phyloP scores from a whole-genome alignment of 2,113 vertebrate genomes.

The Scophthalmus maximus region DNA sequence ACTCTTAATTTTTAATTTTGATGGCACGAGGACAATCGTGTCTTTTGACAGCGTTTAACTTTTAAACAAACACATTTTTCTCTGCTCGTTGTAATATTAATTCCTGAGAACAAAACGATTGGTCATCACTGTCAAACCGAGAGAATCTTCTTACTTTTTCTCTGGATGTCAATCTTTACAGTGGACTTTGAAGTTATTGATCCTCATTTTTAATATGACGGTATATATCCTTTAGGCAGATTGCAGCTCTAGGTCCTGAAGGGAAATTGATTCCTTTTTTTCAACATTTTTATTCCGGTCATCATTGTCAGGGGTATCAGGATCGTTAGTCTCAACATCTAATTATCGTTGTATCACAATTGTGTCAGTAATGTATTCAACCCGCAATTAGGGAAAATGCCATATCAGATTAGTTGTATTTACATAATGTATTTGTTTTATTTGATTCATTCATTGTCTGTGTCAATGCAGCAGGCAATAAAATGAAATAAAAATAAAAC shows the following conservation, averaged over 20 bases:
- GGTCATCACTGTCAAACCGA: neutral
- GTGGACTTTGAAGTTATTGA: neutral
- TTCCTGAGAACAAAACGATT: neutral
- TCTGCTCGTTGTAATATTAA: neutral
- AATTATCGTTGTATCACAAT: conserved; percentile 42
- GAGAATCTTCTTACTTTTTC: neutral
- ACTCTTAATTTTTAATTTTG: neutral
- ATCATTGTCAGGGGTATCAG: neutral
- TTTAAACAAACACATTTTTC: neutral
- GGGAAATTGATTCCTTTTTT: conserved; percentile 3
- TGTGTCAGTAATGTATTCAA: conserved; percentile 53
- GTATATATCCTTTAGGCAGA: neutral
- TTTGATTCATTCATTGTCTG: conserved; percentile 31
- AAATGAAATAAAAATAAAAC: neutral
- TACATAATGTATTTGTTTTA: conserved; percentile 69
- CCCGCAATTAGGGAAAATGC: conserved; percentile 44
- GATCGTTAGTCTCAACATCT: conserved; percentile 30
- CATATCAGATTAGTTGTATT: conserved; percentile 66
- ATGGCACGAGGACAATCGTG: neutral
- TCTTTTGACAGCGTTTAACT: neutral
- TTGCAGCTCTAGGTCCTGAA: conserved; percentile 5
- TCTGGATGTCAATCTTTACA: neutral
- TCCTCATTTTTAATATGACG: conserved; percentile 6
- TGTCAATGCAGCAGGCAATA: neutral
- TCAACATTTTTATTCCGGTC: conserved; percentile 2